Evolutionary conservation across 2,113 vertebrate species (phyloP), one percentile per base, ranked within the genome.

Genomic region (Anarrhichthys ocellatus): DNA sequence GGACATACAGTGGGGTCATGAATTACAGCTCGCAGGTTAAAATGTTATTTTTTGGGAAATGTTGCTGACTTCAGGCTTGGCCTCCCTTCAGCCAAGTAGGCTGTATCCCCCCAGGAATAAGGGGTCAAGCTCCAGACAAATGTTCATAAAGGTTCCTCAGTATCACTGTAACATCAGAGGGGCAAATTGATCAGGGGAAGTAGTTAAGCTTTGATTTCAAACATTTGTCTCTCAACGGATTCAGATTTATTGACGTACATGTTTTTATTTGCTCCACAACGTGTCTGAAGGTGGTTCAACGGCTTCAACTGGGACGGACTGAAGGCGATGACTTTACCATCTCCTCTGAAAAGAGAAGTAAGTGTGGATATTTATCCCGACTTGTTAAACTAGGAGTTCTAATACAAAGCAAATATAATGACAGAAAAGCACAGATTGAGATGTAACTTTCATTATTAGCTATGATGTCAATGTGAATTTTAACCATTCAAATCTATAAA

Each of bases 221-320:
- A 52, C 9, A 52, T 70, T 20, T 67, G 11, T 69, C 9, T 27
- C 15, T 20, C 17, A 4, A 32, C 20, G 46, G 50, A 59, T 44
- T 46, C 15, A 59, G 18, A 48, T 38, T 27, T 42, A 72, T 7
- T 73, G 18, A 71, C 10, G 0, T 1, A 34, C 15, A 13, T 44
- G 9, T 44, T 24, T 68, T 32, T 29, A 2, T 58, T 1, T 32
- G 4, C 14, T 75, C 1, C 38, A 7, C 65, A 5, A 42, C 74
- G 42, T 42, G 38, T 90, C 42, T 82, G 67, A 83, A 98, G 97
- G 89, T 99, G 97, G 97, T 95, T 98, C 88, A 97, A 95, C 82
- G 96, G 96, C 61, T 99, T 99, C 90, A 98, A 97, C 82, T 99
- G 97, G 97, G 96, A 96, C 68, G 97, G 96, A 36, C 90, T 98